Evolutionary conservation across 2,113 vertebrate species (phyloP).

Genomic region (Pelusios castaneus): DNA sequence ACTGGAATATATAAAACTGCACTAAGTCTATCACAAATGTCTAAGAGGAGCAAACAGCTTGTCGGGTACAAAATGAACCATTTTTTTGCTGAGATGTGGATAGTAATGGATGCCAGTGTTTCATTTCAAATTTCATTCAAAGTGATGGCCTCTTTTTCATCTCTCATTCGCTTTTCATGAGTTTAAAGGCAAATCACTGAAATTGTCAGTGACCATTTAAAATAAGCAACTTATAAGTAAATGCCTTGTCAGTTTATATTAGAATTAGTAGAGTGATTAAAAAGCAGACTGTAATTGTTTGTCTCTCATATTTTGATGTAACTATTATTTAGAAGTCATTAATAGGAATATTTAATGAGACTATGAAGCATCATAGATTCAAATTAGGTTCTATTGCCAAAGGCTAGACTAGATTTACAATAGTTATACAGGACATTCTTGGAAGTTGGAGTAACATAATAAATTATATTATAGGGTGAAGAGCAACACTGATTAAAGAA

Average conservation of each 20-base stretch:
- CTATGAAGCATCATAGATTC: slow-evolving; percentile 45
- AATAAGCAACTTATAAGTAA: slow-evolving; percentile 59
- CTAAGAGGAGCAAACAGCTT: background rate
- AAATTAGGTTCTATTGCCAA: slow-evolving; percentile 52
- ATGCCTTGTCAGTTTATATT: slow-evolving; percentile 63
- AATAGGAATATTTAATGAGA: slow-evolving; percentile 56
- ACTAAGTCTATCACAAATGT: background rate
- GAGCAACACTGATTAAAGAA: background rate
- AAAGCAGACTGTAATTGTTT: slow-evolving; percentile 61
- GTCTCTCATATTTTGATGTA: slow-evolving; percentile 46
- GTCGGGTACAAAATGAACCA: background rate
- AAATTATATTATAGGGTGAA: background rate
- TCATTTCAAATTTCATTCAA: background rate
- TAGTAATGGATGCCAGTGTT: background rate
- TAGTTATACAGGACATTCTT: slow-evolving; percentile 1
- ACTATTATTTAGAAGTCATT: slow-evolving; percentile 65
- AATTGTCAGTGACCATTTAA: slow-evolving; percentile 53
- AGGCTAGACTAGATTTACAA: background rate
- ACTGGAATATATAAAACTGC: background rate
- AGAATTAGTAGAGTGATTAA: slow-evolving; percentile 54
- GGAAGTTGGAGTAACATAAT: background rate
- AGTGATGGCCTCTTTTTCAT: background rate
- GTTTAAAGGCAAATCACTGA: slow-evolving; percentile 38
- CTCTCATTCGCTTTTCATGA: background rate
- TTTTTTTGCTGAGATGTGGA: background rate